phyloP scores from a whole-genome alignment of 2,888 invertebrate genomes.

The Apamea anceps region DNA sequence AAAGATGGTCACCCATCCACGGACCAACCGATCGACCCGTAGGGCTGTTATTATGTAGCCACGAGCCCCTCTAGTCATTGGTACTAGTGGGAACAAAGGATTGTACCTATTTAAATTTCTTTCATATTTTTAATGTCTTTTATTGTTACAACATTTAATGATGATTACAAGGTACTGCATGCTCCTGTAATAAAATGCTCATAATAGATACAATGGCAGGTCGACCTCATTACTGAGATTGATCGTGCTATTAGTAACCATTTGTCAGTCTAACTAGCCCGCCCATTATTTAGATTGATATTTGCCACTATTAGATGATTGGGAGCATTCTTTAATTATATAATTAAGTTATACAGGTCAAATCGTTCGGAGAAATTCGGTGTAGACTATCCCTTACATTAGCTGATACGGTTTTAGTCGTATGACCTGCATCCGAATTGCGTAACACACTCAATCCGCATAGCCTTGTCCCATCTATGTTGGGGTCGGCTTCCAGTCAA shows the following conservation, averaged over 20 bases:
- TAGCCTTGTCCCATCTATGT: no score
- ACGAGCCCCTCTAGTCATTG: background rate
- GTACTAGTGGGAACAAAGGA: no score
- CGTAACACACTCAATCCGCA: no score
- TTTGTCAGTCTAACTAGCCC: conserved; percentile 63
- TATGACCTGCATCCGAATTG: background rate
- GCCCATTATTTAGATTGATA: conserved; percentile 47
- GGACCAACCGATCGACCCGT: background rate
- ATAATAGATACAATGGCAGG: conserved; percentile 50
- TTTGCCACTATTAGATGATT: conserved; percentile 50
- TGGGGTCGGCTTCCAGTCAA: no score
- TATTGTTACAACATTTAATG: conserved; percentile 13
- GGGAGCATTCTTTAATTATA: conserved; percentile 12
- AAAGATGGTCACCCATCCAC: background rate
- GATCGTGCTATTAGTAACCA: conserved; percentile 66
- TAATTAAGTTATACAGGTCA: conserved; percentile 50
- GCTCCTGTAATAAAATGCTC: conserved; percentile 23
- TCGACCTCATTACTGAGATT: conserved; percentile 70
- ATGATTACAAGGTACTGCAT: conserved; percentile 27
- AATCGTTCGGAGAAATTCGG: conserved; percentile 5
- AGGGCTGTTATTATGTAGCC: background rate
- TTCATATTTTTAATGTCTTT: background rate
- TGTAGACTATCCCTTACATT: background rate
- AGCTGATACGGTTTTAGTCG: background rate
- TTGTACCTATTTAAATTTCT: no score